Percentiles rank a stretch among this genome's conserved stretches.
These are phyloP conservation scores for Buathra laborator DNA, from an alignment of 2,888 invertebrate genomes.

Conservation along the genomic window DNA sequence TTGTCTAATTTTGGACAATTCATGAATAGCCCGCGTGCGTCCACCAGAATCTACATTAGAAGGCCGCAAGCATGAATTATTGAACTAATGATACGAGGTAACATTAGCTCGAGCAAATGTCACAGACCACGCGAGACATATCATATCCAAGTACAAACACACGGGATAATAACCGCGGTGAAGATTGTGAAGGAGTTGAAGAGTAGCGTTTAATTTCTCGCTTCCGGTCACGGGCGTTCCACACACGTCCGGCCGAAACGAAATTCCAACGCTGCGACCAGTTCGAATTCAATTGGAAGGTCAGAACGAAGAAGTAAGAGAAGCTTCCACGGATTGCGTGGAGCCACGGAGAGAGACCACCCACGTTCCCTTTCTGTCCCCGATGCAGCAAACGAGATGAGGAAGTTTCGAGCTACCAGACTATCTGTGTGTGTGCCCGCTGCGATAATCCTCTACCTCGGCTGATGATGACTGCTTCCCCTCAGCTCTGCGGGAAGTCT, in stretches of 20 bases:
- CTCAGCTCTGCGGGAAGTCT: background rate
- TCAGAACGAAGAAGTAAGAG: conserved; percentile 50
- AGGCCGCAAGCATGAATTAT: conserved; percentile 39
- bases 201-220: conserved; percentile 69
- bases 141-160: background rate
- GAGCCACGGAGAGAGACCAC: conserved; percentile 52
- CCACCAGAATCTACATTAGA: background rate
- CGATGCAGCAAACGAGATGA: conserved; percentile 51
- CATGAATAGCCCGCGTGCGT: background rate
- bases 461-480: conserved; percentile 8
- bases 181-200: conserved; percentile 50
- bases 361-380: conserved; percentile 31
- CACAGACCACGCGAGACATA: conserved; percentile 26
- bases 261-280: conserved; percentile 62
- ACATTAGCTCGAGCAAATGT: conserved; percentile 44
- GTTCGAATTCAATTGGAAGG: conserved; percentile 71
- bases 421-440: background rate
- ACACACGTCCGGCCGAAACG: conserved; percentile 57
- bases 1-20: background rate
- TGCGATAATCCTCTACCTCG: conserved; percentile 22
- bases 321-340: conserved; percentile 64
- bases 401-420: conserved; percentile 45
- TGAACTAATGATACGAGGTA: conserved; percentile 44
- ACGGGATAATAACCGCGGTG: background rate
- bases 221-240: conserved; percentile 69